Conservation (phyloP, 2,113 vertebrate species). For the crab-eating macaque (Macaca fascicularis) region DNA sequence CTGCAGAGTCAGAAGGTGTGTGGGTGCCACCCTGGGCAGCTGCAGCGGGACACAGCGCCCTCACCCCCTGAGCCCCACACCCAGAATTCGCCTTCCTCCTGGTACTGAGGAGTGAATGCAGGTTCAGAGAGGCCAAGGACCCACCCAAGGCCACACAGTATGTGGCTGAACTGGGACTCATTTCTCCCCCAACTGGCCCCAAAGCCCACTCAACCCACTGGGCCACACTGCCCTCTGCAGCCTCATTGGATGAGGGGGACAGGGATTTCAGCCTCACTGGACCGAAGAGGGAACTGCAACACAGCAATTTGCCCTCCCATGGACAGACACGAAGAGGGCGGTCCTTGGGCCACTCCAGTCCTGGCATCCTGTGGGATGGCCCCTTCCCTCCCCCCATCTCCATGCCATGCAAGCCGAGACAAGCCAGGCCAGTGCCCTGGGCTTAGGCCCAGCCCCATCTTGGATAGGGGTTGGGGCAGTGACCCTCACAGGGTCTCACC, state of each 20-base stretch:
- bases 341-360: background rate
- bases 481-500: background rate
- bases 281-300: background rate
- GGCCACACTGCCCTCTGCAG: background rate
- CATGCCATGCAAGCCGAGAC: background rate
- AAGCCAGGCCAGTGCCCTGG: background rate
- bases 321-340: background rate
- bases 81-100: background rate
- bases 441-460: background rate
- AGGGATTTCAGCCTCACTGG: background rate
- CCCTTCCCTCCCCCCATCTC: background rate
- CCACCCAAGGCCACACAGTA: background rate
- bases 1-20: slow-evolving; percentile 86
- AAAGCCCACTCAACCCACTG: background rate
- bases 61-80: too few relatives aligned
- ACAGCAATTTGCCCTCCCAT: background rate
- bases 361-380: too few relatives aligned
- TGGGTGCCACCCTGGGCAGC: background rate
- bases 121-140: background rate
- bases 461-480: background rate
- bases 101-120: background rate
- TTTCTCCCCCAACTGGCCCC: background rate
- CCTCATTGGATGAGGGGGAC: background rate
- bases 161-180: background rate
- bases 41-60: background rate